Evolutionary conservation across 1,140 invertebrate species (phyloP).

Genomic region (Micrasema minimum): DNA sequence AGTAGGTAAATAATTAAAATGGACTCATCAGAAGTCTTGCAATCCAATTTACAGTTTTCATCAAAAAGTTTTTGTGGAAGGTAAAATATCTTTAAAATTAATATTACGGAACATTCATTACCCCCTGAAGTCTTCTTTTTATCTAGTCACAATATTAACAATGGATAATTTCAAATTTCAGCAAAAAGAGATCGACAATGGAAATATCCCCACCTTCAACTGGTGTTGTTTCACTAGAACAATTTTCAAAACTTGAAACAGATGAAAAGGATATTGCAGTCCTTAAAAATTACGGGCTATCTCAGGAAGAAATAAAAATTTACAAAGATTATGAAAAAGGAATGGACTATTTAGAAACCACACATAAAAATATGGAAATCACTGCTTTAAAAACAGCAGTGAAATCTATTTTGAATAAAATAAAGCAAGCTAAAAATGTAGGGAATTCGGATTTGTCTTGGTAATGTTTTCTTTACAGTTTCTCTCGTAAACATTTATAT

Average conservation of each 20-base stretch:
- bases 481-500: too few relatives aligned
- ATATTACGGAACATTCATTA: too few relatives aligned
- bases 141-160: too few relatives aligned
- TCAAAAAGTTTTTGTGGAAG: too few relatives aligned
- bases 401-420: constrained; percentile 33
- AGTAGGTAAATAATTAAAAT: too few relatives aligned
- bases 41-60: too few relatives aligned
- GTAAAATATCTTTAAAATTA: too few relatives aligned
- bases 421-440: constrained; percentile 1
- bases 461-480: too few relatives aligned
- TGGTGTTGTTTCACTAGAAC: constrained; percentile 33
- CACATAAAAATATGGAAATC: constrained; percentile 47
- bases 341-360: constrained; percentile 19
- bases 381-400: constrained; percentile 36
- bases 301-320: constrained; percentile 46
- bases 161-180: too few relatives aligned
- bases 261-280: constrained; percentile 24
- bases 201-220: constrained; percentile 11
- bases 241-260: constrained; percentile 32
- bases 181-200: too few relatives aligned
- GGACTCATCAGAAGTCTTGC: too few relatives aligned
- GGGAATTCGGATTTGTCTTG: background rate
- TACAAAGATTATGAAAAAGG: constrained; percentile 47
- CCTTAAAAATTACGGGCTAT: constrained; percentile 40
- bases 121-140: too few relatives aligned